Conservation (phyloP, 1,140 invertebrate genomes). For the Bombus waltoni region DNA sequence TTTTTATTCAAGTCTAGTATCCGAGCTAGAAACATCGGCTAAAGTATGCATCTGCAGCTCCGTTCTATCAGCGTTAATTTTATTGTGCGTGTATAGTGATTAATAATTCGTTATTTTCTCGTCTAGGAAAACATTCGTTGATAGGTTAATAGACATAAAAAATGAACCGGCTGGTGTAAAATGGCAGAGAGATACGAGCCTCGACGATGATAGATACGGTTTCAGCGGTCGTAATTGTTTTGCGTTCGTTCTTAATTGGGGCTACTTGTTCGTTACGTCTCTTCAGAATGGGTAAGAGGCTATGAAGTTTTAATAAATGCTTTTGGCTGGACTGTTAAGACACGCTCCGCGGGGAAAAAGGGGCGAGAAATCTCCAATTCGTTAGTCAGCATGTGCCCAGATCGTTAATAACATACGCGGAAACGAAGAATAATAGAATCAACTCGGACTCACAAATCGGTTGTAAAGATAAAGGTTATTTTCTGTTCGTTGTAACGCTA, state of each 20-base stretch:
- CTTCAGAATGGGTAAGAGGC: background rate
- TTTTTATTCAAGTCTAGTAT: background rate
- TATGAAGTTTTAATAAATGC: constrained; percentile 23
- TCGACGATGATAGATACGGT: constrained; percentile 19
- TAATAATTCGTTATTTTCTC: background rate
- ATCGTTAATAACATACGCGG: background rate
- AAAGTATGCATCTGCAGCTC: background rate
- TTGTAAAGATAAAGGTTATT: constrained; percentile 8
- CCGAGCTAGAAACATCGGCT: no score
- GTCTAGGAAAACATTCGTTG: background rate
- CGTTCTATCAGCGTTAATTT: background rate
- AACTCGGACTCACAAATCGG: background rate
- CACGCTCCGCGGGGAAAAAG: background rate
- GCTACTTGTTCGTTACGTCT: constrained; percentile 3
- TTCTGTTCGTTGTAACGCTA: no score
- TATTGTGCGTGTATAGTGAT: background rate
- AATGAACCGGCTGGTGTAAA: constrained; percentile 4
- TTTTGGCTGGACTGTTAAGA: background rate
- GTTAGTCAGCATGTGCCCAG: background rate
- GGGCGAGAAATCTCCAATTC: background rate
- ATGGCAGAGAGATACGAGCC: constrained; percentile 15
- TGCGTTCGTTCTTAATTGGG: constrained; percentile 31
- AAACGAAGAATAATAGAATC: background rate
- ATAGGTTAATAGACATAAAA: constrained; percentile 8
- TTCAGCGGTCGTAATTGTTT: constrained; percentile 35